Evolutionary conservation across 1,140 invertebrate species (phyloP).

Genomic region (Marisa cornuarietis): DNA sequence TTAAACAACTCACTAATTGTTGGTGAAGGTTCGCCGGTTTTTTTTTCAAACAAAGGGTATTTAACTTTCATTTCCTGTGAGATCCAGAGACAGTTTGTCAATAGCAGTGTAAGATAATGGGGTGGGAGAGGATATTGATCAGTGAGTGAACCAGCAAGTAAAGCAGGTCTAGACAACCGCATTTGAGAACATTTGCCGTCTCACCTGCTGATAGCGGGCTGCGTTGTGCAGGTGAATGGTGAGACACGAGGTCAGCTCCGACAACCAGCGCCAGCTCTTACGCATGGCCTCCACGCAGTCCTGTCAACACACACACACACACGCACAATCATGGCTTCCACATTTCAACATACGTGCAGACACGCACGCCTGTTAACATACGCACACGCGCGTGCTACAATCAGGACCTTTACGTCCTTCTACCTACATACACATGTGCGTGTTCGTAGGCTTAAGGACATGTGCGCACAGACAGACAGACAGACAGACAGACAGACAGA

Average conservation of each 20-base stretch:
- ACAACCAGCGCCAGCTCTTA: conserved; percentile 53
- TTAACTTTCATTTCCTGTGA: neutral
- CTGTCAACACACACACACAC: conserved; percentile 15
- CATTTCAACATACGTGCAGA: neutral
- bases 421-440: too few species aligned
- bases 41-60: too few species aligned
- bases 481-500: neutral
- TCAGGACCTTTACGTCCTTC: too few species aligned
- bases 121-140: neutral
- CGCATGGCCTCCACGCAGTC: conserved; percentile 41
- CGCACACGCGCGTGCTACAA: too few species aligned
- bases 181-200: neutral
- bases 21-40: too few species aligned
- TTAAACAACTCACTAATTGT: too few species aligned
- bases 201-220: conserved; percentile 56
- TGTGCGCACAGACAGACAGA: too few species aligned
- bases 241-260: conserved; percentile 48
- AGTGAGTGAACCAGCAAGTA: neutral
- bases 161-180: neutral
- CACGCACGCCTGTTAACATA: too few species aligned
- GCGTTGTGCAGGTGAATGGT: conserved; percentile 52
- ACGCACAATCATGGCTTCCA: neutral
- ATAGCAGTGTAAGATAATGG: neutral
- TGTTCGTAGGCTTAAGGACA: too few species aligned
- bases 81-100: neutral